phyloP scores from a whole-genome alignment of 2,888 invertebrate genomes.

The Xestobium rufovillosum region DNA sequence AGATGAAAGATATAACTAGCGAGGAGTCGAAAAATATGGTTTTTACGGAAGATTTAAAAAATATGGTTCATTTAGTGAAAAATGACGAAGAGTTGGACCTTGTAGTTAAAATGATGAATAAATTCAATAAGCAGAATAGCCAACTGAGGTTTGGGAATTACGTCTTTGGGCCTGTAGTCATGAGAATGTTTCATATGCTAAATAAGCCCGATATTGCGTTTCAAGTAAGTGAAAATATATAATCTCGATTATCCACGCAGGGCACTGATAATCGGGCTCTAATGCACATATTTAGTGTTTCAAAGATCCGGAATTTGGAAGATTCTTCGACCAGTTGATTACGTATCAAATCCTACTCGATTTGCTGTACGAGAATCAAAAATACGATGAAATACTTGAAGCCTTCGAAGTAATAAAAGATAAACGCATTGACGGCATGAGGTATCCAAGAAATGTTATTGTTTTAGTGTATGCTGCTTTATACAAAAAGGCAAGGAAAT shows the following conservation, averaged over 20 bases:
- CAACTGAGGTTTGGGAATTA: conserved; percentile 71
- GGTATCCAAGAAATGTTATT: conserved; percentile 60
- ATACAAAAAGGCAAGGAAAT: conserved; percentile 68
- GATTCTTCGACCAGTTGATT: conserved; percentile 66
- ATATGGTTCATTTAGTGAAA: conserved; percentile 65
- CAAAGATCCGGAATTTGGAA: conserved; percentile 51
- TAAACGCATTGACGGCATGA: conserved; percentile 55
- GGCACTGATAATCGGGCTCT: neutral
- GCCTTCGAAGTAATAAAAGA: conserved; percentile 55
- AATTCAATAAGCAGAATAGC: conserved; percentile 63
- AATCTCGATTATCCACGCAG: neutral
- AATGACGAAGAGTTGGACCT: conserved; percentile 56
- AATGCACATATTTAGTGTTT: conserved; percentile 49
- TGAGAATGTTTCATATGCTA: conserved; percentile 67
- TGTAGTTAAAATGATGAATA: conserved; percentile 60
- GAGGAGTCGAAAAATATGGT: conserved; percentile 56
- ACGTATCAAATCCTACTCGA: conserved; percentile 63
- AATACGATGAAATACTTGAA: conserved; percentile 58
- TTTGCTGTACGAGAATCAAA: conserved; percentile 59
- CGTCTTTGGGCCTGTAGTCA: conserved; percentile 74
- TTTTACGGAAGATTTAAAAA: conserved; percentile 80
- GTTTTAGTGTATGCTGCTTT: conserved; percentile 63
- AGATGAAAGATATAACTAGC: conserved; percentile 59
- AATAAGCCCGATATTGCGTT: conserved; percentile 62
- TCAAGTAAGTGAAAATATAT: conserved; percentile 38